A percentile compares a stretch with the other conserved stretches of the same genome.
These are phyloP conservation scores for Sicus ferrugineus DNA, from an alignment of 2,888 invertebrate species.

Conservation along the genomic window DNA sequence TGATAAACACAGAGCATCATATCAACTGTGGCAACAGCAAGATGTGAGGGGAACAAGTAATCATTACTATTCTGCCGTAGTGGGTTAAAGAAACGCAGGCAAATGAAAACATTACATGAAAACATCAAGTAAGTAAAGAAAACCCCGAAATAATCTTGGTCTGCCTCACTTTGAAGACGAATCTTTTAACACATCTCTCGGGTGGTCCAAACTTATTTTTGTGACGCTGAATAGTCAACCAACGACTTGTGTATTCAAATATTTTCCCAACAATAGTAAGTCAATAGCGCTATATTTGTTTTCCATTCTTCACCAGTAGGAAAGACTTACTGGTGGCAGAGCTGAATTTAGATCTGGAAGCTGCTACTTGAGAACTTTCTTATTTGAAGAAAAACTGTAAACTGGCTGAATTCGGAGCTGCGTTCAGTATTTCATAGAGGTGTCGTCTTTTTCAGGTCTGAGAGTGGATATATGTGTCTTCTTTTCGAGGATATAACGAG, in stretches of 20 bases:
- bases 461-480: too few species aligned
- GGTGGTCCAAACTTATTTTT: conserved; percentile 7
- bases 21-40: too few species aligned
- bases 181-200: neutral
- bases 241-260: neutral
- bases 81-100: neutral
- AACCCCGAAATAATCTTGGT: neutral
- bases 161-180: neutral
- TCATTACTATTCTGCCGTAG: neutral
- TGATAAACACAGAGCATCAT: neutral
- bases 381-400: too few species aligned
- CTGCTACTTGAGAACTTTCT: too few species aligned
- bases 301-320: too few species aligned
- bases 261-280: neutral
- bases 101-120: neutral
- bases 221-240: neutral
- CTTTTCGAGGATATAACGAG: too few species aligned
- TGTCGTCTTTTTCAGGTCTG: too few species aligned
- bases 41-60: too few species aligned
- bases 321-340: too few species aligned
- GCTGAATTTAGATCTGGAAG: too few species aligned
- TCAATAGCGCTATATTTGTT: neutral
- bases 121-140: neutral
- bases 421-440: too few species aligned
- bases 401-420: too few species aligned